Evolutionary conservation across 2,113 vertebrate genomes (phyloP), one percentile per base, ranked within the genome.

Genomic region (Microcebus ravelobensis): DNA sequence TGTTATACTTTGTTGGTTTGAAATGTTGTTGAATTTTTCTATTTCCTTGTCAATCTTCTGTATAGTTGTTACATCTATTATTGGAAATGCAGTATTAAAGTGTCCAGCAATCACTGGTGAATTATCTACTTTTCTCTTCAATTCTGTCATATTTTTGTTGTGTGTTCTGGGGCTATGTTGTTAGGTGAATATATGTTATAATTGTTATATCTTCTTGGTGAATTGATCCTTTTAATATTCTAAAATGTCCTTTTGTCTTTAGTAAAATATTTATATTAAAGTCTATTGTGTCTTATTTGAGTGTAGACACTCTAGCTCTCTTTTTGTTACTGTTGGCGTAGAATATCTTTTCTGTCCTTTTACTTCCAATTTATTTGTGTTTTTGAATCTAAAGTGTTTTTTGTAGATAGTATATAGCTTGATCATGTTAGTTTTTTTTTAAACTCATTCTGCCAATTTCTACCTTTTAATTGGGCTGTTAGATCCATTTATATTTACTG

Each of bases 11-110:
- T 6, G 6, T 45, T 73, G 39, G 20, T 86, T 91, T 73, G 65
- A 45, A 81, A 36, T 87, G 31, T 80, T 91, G 45, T 74, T 91
- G 29, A 86, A 55, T 17, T 27, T 95, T 87, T 95, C 31, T 55
- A 65, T 81, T 52, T 86, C n/a, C 15, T 90, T 73, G 55, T 74
- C 34, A 36, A 74, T 73, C 39, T 27, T 89, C 55, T 94, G 25
- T 39, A 34, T 87, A n/a, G 20, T 57, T 63, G 18, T 67, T 82
- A 93, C 45, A 57, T 42, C 27, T 39, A 21, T 12, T 80, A 71
- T 42, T 68, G 21, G 79, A 95, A 61, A 42, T 63, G 14, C 63
- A 10, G 14, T 50, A 61, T 20, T 34, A 20, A 90, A 65, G 12
- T n/a, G 13, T 80, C 21, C 8, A 86, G 25, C 17, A 91, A 63